A percentile compares a stretch with the other conserved stretches of the same genome.
phyloP scores from a whole-genome alignment of 2,888 invertebrate species.

The Brachyptera risi region DNA sequence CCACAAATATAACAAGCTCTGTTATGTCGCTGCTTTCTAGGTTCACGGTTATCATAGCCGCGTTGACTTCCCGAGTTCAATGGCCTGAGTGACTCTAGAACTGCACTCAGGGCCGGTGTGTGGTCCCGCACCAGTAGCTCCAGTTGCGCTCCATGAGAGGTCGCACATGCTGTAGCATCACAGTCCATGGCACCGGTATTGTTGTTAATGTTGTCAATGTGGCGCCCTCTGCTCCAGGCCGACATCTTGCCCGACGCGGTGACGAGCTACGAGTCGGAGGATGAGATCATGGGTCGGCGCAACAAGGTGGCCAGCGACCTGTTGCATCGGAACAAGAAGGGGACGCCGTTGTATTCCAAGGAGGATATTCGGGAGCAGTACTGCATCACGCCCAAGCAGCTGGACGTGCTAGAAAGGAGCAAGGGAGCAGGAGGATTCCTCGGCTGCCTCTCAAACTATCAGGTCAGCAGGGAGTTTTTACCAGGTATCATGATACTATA shows the following conservation, averaged over 20 bases:
- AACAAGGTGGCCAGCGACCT: slow-evolving; percentile 41
- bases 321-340: slow-evolving; percentile 40
- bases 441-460: slow-evolving; percentile 69
- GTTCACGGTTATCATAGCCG: no score
- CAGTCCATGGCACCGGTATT: no score
- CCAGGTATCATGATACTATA: slow-evolving; percentile 14
- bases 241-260: slow-evolving; percentile 63
- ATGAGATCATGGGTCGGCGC: slow-evolving; percentile 63
- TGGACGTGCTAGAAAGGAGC: slow-evolving; percentile 70
- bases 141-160: no score
- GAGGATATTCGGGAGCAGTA: slow-evolving; percentile 90
- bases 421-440: slow-evolving; percentile 63
- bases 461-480: no score
- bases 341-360: slow-evolving; percentile 70
- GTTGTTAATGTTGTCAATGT: no score
- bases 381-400: slow-evolving; percentile 86
- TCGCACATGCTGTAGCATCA: no score
- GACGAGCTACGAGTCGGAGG: slow-evolving; percentile 75
- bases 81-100: no score
- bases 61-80: no score
- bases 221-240: slow-evolving; percentile 50
- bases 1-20: no score
- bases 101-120: no score
- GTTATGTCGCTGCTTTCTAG: no score
- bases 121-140: no score